A percentile compares a stretch with the other conserved stretches of the same genome.
Conservation (phyloP, 1,140 invertebrate species). For the Hormaphis cornu region DNA sequence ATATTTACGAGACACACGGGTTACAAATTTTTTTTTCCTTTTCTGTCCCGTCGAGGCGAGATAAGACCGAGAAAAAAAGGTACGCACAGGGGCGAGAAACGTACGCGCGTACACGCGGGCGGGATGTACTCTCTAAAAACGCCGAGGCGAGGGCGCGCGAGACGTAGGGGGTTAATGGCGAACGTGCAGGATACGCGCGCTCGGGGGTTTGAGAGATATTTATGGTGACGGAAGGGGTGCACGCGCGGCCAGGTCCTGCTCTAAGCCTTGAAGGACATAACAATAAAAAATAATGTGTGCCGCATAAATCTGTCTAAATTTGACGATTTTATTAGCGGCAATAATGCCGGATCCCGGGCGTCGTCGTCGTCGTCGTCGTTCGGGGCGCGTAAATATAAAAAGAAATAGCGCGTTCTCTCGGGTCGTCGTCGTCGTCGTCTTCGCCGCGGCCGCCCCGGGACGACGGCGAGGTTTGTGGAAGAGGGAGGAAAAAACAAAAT, state of each 20-base stretch:
- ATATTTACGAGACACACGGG: constrained; percentile 8
- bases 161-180: not conserved
- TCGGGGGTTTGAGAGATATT: not conserved
- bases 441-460: not conserved
- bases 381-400: constrained; percentile 5
- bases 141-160: not conserved
- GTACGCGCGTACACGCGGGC: too few species aligned
- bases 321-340: constrained; percentile 32
- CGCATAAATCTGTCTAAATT: constrained; percentile 32
- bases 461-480: not conserved
- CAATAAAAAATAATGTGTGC: constrained; percentile 32
- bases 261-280: constrained; percentile 30
- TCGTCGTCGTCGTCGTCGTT: not conserved
- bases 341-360: constrained; percentile 26
- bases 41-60: not conserved
- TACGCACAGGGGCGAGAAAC: not conserved
- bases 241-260: constrained; percentile 13
- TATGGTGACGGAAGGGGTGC: too few species aligned
- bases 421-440: not conserved
- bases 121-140: not conserved
- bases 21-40: constrained; percentile 4
- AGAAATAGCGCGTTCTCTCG: constrained; percentile 27
- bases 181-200: not conserved
- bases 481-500: not conserved
- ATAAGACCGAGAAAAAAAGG: constrained; percentile 3